A percentile compares a stretch with the other conserved stretches of the same genome.
phyloP scores from a whole-genome alignment of 2,113 vertebrate species.

The Mustela nigripes region DNA sequence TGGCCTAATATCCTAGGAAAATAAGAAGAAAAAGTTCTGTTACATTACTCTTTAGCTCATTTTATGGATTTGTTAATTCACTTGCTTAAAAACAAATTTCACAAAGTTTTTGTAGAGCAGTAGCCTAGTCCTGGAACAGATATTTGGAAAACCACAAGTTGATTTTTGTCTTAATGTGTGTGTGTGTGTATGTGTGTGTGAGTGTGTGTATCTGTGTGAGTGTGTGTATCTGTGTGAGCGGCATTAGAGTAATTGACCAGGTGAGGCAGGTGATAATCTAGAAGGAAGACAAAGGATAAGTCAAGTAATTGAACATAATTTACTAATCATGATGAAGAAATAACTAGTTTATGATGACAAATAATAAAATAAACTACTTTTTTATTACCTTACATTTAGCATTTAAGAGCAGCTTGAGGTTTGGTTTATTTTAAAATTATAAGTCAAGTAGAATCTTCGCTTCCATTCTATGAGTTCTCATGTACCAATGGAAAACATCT shows the following conservation, averaged over 20 bases:
- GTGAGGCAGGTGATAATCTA: neutral
- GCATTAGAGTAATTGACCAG: neutral
- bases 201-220: neutral
- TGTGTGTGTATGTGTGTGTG: neutral
- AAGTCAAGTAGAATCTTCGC: neutral
- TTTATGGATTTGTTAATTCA: neutral
- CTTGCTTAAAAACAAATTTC: neutral
- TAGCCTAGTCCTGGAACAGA: neutral
- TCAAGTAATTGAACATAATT: neutral
- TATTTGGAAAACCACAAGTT: neutral
- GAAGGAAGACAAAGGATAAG: neutral
- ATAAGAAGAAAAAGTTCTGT: neutral
- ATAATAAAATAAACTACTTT: constrained; percentile 1
- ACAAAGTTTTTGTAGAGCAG: neutral
- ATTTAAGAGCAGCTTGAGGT: neutral
- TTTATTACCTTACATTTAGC: neutral
- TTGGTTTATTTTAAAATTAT: neutral
- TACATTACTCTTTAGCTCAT: neutral
- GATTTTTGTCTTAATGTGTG: neutral
- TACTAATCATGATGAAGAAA: neutral
- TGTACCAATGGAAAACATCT: neutral
- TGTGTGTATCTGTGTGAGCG: neutral
- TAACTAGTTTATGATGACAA: neutral
- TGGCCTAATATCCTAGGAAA: neutral
- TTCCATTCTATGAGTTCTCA: neutral